Evolutionary conservation across 1,140 invertebrate genomes (phyloP), one percentile per base, ranked within the genome.

Genomic region (Triops cancriformis): DNA sequence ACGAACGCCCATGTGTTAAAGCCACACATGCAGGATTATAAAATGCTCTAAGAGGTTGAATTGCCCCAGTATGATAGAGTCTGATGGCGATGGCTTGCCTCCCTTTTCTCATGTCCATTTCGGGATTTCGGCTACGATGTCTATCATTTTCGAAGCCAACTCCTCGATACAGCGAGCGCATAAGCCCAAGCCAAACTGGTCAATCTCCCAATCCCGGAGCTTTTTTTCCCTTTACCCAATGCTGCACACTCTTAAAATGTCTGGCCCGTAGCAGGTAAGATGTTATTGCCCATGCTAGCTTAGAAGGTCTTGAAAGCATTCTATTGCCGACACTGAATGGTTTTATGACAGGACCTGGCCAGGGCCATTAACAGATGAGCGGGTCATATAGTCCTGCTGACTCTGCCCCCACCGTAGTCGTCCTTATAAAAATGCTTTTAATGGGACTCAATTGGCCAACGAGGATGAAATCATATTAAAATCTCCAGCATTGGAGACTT

Each of bases 301-400:
- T 64, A 64, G 51, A 64, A 64, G 51, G 51, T 64, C 51, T 64
- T 64, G 51, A 64, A 64, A 64, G 51, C 51, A 64, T 64, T 64
- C 51, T 64, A 64, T 64, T 64, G 51, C 51, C 51, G 51, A 64
- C 51, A 64, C 51, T 64, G 18, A 64, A 64, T 64, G 51, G 51
- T 64, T 64, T 64, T 64, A 64, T 64, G 51, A 64, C n/a, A 64
- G 51, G 14, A 64, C 51, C 51, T 64, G 51, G 51, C n/a, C 51
- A 64, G 51, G 51, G 51, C 51, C 51, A 64, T 64, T 64, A 64
- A 64, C 51, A 64, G 51, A 64, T 64, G 51, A 64, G 51, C 51
- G 51, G 51, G 51, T 23, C 51, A 64, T 64, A 64, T 64, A 64
- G 51, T 64, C 51, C 10, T 64, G 51, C 51, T 64, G 51, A 64